Percentiles rank a stretch among this genome's conserved stretches.
These are phyloP conservation scores for Mormyrops boulengeri DNA, from an alignment of 2,797 vertebrate genomes.

Conservation along the genomic window DNA sequence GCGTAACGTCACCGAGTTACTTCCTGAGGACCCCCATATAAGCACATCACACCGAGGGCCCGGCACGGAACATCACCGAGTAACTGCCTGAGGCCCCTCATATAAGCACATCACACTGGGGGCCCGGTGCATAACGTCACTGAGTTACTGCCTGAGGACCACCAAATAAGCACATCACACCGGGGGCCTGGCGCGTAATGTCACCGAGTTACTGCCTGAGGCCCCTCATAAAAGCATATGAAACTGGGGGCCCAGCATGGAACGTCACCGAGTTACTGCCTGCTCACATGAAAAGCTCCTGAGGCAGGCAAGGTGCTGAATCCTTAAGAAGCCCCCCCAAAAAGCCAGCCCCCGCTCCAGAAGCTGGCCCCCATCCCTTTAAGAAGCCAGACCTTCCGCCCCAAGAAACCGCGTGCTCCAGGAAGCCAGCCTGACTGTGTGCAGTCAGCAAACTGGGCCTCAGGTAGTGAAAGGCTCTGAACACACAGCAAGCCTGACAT, in stretches of 20 bases:
- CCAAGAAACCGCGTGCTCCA: neutral
- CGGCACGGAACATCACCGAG: too few relatives aligned
- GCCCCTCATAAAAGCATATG: neutral
- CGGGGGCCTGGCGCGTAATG: too few relatives aligned
- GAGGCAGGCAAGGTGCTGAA: neutral
- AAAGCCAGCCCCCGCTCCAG: too few relatives aligned
- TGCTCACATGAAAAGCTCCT: neutral
- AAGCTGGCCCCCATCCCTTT: neutral
- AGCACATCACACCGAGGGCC: too few relatives aligned
- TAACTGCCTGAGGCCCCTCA: too few relatives aligned
- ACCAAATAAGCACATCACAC: too few relatives aligned
- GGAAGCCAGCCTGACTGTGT: neutral
- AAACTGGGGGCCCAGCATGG: neutral
- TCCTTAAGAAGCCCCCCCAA: neutral
- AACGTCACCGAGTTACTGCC: neutral
- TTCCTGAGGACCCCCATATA: neutral
- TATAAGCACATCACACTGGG: too few relatives aligned
- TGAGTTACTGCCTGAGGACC: too few relatives aligned
- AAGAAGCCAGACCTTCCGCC: neutral
- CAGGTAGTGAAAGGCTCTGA: neutral
- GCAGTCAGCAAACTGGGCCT: neutral
- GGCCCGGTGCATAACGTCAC: too few relatives aligned
- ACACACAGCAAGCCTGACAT: neutral
- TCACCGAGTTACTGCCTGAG: neutral
- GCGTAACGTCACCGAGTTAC: neutral